Percentiles rank a stretch among this genome's conserved stretches.
These are phyloP conservation scores for Pituophis catenifer DNA, from an alignment of 2,113 vertebrate genomes.

Conservation along the genomic window DNA sequence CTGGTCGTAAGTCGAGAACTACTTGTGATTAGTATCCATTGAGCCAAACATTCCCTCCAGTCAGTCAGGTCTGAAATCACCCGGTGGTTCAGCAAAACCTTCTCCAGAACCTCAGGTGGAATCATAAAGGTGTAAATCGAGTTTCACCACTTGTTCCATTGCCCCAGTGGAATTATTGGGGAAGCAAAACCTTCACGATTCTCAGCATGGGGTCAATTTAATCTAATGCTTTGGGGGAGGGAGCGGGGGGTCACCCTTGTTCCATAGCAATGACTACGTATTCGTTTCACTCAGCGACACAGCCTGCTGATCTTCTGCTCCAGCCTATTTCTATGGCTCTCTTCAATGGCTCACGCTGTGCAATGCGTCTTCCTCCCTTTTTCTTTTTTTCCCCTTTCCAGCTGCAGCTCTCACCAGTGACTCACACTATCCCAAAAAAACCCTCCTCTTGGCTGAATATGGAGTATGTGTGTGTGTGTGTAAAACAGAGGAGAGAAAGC, in stretches of 20 bases:
- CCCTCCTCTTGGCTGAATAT: constrained; percentile 48
- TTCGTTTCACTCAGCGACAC: not conserved
- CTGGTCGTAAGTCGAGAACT: no score
- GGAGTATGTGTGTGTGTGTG: constrained; percentile 21
- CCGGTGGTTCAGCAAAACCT: no score
- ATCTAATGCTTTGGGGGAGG: no score
- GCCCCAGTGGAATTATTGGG: not conserved
- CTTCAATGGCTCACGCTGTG: not conserved
- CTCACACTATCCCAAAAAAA: constrained; percentile 60
- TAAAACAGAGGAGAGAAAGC: constrained; percentile 49
- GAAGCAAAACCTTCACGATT: not conserved
- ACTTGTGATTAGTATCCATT: no score
- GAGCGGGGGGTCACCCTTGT: not conserved
- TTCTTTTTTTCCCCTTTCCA: constrained; percentile 23
- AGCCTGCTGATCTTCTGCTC: no score
- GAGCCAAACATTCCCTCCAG: no score
- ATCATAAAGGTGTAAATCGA: no score
- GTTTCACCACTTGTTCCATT: not conserved
- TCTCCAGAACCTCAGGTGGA: no score
- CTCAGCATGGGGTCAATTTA: not conserved
- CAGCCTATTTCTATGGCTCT: not conserved
- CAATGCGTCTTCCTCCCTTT: not conserved
- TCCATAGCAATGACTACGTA: not conserved
- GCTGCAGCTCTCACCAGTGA: constrained; percentile 59
- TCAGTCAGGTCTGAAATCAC: no score